These are phyloP conservation scores for Corythaixoides concolor DNA, from an alignment of 2,113 vertebrate species.

Conservation along the genomic window DNA sequence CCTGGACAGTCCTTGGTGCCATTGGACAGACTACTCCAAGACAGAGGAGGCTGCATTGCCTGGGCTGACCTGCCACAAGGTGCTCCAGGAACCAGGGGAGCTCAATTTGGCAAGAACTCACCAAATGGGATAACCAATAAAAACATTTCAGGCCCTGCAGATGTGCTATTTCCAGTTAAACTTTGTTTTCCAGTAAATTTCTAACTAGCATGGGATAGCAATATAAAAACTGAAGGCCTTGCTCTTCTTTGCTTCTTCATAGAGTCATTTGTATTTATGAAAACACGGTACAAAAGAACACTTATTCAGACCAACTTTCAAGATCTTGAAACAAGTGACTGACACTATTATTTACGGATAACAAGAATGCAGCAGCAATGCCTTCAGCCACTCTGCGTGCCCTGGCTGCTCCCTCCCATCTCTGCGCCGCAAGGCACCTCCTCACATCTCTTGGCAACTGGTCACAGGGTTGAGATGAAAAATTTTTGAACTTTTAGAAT, in stretches of 20 bases:
- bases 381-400: not conserved
- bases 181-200: not conserved
- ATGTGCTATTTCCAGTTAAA: not conserved
- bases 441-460: not conserved
- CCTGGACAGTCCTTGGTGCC: not conserved
- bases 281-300: not conserved
- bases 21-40: not conserved
- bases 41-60: not conserved
- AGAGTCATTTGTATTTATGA: not conserved
- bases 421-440: not conserved
- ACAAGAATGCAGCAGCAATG: not conserved
- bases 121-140: not conserved
- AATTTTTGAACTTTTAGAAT: not conserved
- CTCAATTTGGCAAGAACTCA: not conserved
- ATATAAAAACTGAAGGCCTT: not conserved
- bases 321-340: not conserved
- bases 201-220: not conserved
- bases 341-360: not conserved
- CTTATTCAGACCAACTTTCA: not conserved
- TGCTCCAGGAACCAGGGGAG: not conserved
- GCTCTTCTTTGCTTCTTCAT: not conserved
- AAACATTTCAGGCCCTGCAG: not conserved
- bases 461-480: not conserved
- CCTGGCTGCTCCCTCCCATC: not conserved
- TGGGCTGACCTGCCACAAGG: not conserved